A percentile compares a stretch with the other conserved stretches of the same genome.
These are phyloP conservation scores for Fulmarus glacialis DNA, from an alignment of 2,113 vertebrate genomes.

Conservation along the genomic window DNA sequence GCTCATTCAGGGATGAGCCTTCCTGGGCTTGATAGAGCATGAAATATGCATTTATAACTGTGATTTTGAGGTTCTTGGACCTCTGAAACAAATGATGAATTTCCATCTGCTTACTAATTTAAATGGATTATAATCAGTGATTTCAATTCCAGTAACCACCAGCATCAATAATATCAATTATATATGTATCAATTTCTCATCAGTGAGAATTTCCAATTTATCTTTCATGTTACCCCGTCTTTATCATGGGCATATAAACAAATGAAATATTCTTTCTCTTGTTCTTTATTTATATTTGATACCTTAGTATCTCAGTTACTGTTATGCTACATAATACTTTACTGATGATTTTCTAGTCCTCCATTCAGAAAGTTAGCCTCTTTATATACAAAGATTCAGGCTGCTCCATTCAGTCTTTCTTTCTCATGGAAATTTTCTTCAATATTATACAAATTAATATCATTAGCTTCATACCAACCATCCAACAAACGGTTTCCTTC, in stretches of 20 bases:
- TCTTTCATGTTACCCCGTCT: not conserved
- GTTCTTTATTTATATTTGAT: not conserved
- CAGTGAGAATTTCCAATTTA: not conserved
- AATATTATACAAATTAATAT: not conserved
- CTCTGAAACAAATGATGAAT: not conserved
- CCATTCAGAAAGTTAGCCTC: not conserved
- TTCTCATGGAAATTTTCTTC: not conserved
- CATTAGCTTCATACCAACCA: not conserved
- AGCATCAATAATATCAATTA: not conserved
- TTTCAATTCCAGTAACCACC: not conserved
- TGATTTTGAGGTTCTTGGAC: not conserved
- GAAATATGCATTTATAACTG: not conserved
- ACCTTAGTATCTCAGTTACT: not conserved
- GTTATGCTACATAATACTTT: not conserved
- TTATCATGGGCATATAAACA: not conserved
- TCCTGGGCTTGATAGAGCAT: not conserved
- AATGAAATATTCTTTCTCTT: not conserved
- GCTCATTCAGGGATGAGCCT: not conserved
- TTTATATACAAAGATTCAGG: not conserved
- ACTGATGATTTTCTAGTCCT: not conserved
- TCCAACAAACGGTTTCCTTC: not conserved
- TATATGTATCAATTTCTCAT: not conserved
- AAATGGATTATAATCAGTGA: not conserved
- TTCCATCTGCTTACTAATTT: not conserved
- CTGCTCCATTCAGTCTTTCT: not conserved